Conservation (phyloP, 2,113 vertebrate species). For the Salminus brasiliensis region DNA sequence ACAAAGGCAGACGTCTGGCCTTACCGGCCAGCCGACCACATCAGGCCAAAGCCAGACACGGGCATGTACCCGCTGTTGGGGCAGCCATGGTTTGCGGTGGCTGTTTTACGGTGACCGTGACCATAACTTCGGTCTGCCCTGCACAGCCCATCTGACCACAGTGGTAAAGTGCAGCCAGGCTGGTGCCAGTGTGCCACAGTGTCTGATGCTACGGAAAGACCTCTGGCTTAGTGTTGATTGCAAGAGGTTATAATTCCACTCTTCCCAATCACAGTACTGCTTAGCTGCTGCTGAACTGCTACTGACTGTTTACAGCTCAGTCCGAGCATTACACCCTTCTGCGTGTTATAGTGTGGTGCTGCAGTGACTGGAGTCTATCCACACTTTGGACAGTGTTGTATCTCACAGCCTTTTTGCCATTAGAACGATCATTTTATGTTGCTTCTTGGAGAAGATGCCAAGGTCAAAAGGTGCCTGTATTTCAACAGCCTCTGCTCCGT, state of each 20-base stretch:
- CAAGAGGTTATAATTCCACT: background rate
- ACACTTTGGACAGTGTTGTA: background rate
- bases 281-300: background rate
- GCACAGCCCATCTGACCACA: slow-evolving; percentile 22
- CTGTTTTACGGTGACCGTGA: slow-evolving; percentile 33
- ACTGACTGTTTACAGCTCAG: background rate
- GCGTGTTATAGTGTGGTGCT: background rate
- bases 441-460: background rate
- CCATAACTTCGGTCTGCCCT: slow-evolving; percentile 2
- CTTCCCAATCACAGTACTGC: background rate
- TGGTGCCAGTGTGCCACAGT: background rate
- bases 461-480: slow-evolving; percentile 5
- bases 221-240: background rate
- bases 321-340: background rate
- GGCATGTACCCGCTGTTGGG: slow-evolving; percentile 24
- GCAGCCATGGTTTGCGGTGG: slow-evolving; percentile 29
- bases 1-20: slow-evolving; percentile 42
- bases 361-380: background rate
- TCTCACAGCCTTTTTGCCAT: background rate
- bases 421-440: background rate
- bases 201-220: background rate
- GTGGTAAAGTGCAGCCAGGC: slow-evolving; percentile 15
- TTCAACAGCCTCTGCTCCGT: background rate
- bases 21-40: slow-evolving; percentile 29
- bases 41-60: slow-evolving; percentile 22